These are phyloP conservation scores for Colostygia pectinataria DNA, from an alignment of 2,888 invertebrate species.

Conservation along the genomic window DNA sequence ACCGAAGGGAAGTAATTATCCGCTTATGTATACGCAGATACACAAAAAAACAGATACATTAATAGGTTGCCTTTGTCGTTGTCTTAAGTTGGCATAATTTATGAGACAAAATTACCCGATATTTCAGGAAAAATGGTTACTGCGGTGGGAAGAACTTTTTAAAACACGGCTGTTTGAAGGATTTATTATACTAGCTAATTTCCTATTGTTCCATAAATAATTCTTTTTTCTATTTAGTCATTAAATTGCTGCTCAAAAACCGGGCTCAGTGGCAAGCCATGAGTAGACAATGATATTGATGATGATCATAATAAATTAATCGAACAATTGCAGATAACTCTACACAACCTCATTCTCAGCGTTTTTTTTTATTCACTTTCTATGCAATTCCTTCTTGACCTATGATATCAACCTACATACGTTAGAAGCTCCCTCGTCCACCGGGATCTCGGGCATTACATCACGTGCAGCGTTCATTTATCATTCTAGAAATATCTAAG, in stretches of 20 bases:
- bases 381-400: constrained; percentile 8
- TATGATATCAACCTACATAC: constrained; percentile 24
- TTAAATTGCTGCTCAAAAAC: too few relatives aligned
- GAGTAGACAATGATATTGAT: too few relatives aligned
- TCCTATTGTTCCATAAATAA: too few relatives aligned
- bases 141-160: constrained; percentile 2
- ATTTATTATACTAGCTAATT: too few relatives aligned
- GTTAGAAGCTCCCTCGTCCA: constrained; percentile 37
- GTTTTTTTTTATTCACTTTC: neutral
- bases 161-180: neutral
- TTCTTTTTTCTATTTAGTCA: too few relatives aligned
- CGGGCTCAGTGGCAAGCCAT: too few relatives aligned
- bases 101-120: constrained; percentile 17
- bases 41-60: constrained; percentile 40
- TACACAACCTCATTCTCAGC: neutral
- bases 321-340: too few relatives aligned
- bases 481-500: constrained; percentile 61
- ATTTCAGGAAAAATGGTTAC: constrained; percentile 1
- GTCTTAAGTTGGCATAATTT: constrained; percentile 21
- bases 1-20: constrained; percentile 73
- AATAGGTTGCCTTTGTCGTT: constrained; percentile 26
- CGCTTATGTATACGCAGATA: constrained; percentile 48
- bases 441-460: constrained; percentile 49
- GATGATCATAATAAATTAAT: too few relatives aligned
- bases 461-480: constrained; percentile 63